Evolutionary conservation across 2,888 invertebrate genomes (phyloP), one percentile per base, ranked within the genome.

Genomic region (Parapristionchus giblindavisi): DNA sequence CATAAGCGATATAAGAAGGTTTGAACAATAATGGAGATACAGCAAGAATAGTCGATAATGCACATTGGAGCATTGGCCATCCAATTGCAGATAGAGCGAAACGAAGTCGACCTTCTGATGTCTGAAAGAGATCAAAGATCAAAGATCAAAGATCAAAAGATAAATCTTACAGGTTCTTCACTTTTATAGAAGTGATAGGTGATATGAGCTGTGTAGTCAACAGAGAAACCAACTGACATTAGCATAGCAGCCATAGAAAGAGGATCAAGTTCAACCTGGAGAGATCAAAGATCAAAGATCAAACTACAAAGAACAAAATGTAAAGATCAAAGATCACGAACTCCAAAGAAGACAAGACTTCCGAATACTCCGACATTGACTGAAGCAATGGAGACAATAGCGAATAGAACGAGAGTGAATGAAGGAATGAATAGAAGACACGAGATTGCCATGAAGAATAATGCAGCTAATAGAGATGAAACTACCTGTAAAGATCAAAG

Each of bases 341-440:
- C 66, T 38, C 66, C 66, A 14, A 48, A 68, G n/a, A 68, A 29
- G 14, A 68, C 68, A 24, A 68, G 51, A 14, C 51, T 34, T 32
- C 68, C 68, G 68, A 68, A 68, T n/a, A 68, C 68, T 21, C 68
- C 68, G n/a, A 68, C 34, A 38, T 68, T 68, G 32, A 68, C 68
- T 1, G 68, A 68, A 3, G 68, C 68, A 40, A 68, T 68, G 36
- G 68, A 68, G 36, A 68, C n/a, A 21, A 68, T 51, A 24, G 68
- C 68, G 52, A 68, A 68, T 51, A 68, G 52, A 24, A 68, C 68
- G 2, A 52, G 52, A 34, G 36, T 68, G 52, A 68, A 52, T 21
- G 68, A 68, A 11, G 68, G 68, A 36, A 68, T 68, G 52, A 68
- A 68, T 0, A 68, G 51, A 29, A 68, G 68, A 21, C 68, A 68